A percentile compares a stretch with the other conserved stretches of the same genome.
These are phyloP conservation scores for Aricia agestis DNA, from an alignment of 1,140 invertebrate species.

Conservation along the genomic window DNA sequence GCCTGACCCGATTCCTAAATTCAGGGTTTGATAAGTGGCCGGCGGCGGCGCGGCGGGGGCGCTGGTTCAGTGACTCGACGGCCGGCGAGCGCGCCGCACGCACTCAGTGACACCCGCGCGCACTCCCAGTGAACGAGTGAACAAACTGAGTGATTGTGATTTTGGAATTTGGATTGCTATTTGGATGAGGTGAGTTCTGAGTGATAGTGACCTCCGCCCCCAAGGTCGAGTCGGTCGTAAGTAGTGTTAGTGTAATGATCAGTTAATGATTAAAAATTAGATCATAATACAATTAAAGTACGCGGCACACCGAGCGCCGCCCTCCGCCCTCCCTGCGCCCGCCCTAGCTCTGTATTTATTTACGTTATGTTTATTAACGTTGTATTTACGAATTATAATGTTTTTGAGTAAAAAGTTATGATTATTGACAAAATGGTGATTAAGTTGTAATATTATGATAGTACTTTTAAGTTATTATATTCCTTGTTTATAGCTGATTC, in stretches of 20 bases:
- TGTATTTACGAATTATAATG: neutral
- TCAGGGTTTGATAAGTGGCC: slow-evolving; percentile 46
- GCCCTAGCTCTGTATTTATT: neutral
- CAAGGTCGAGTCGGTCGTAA: neutral
- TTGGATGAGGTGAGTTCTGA: slow-evolving; percentile 61
- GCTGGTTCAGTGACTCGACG: slow-evolving; percentile 63
- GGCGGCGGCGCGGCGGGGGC: slow-evolving; percentile 27
- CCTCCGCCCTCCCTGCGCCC: neutral
- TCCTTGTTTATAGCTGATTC: too few relatives aligned
- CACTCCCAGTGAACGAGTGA: slow-evolving; percentile 37
- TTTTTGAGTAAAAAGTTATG: neutral
- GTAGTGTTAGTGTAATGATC: neutral
- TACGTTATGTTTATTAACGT: neutral
- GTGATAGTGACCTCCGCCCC: neutral
- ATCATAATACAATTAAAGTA: slow-evolving; percentile 1
- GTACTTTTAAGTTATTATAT: too few relatives aligned
- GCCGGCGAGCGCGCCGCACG: slow-evolving; percentile 41
- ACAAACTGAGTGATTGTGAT: slow-evolving; percentile 39
- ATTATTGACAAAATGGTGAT: too few relatives aligned
- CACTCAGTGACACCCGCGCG: slow-evolving; percentile 22
- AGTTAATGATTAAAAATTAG: neutral
- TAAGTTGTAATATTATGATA: too few relatives aligned
- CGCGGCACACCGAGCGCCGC: neutral
- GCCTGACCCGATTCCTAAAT: slow-evolving; percentile 57
- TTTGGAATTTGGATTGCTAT: slow-evolving; percentile 70